These are phyloP conservation scores for Cynodonichthys magdalenae DNA, from an alignment of 2,797 vertebrate genomes.

Conservation along the genomic window DNA sequence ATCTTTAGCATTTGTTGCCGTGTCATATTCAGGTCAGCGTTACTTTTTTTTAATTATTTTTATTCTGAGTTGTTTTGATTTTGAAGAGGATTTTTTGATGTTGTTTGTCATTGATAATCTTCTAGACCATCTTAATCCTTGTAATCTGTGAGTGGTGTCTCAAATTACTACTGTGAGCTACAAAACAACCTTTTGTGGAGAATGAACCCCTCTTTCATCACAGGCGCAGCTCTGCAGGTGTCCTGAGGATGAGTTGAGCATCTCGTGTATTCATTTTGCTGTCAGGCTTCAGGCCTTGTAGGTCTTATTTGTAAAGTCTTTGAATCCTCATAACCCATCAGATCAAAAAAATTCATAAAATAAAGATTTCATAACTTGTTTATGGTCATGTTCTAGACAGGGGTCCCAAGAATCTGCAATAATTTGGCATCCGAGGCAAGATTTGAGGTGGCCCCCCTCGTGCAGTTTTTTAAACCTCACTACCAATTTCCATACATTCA, in stretches of 20 bases:
- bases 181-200: slow-evolving; percentile 25
- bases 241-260: slow-evolving; percentile 5
- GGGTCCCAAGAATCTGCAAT: too few species aligned
- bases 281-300: neutral
- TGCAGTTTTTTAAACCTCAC: too few species aligned
- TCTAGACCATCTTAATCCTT: slow-evolving; percentile 22
- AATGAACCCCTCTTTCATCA: slow-evolving; percentile 61
- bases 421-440: too few species aligned
- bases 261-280: slow-evolving; percentile 9
- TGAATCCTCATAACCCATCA: neutral
- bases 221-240: slow-evolving; percentile 60
- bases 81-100: slow-evolving; percentile 15
- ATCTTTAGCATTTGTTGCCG: neutral
- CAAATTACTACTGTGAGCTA: slow-evolving; percentile 54
- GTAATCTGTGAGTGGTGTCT: slow-evolving; percentile 63
- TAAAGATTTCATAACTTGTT: neutral
- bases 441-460: too few species aligned
- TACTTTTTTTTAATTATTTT: neutral
- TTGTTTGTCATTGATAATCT: slow-evolving; percentile 32
- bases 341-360: neutral
- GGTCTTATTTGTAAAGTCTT: neutral
- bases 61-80: slow-evolving; percentile 12
- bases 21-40: neutral
- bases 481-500: too few species aligned
- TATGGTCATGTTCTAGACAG: neutral